phyloP scores from a whole-genome alignment of 2,888 invertebrate species.

The Sylvicola cinctus region DNA sequence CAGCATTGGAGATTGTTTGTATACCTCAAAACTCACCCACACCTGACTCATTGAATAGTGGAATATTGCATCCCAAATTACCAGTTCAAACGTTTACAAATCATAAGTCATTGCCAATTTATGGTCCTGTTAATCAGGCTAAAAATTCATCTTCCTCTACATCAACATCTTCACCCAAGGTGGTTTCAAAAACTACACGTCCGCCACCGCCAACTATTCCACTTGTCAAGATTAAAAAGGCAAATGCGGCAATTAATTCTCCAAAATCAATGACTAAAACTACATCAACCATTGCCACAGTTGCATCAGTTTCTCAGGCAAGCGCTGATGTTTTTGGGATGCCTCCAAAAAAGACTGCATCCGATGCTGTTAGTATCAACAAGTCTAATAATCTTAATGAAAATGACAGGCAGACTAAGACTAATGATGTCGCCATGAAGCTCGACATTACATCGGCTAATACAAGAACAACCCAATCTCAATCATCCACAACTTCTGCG shows the following conservation, averaged over 20 bases:
- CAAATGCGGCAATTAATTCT: slow-evolving; percentile 9
- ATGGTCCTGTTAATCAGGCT: no score
- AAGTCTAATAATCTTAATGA: neutral
- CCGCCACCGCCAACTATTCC: slow-evolving; percentile 33
- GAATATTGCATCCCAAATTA: slow-evolving; percentile 1
- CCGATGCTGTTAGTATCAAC: neutral
- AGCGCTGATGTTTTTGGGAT: slow-evolving; percentile 3
- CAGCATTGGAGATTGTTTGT: slow-evolving; percentile 18
- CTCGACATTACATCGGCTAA: slow-evolving; percentile 4
- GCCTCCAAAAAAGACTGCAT: no score
- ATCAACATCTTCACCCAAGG: slow-evolving; percentile 14
- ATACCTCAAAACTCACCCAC: slow-evolving; percentile 12
- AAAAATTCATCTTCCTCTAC: no score
- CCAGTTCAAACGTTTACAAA: slow-evolving; percentile 5
- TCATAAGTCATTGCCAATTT: slow-evolving; percentile 5
- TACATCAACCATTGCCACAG: neutral
- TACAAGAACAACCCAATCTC: neutral
- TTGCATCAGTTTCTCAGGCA: slow-evolving; percentile 9
- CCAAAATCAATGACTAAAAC: no score
- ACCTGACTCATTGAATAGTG: no score
- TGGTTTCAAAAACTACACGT: slow-evolving; percentile 11
- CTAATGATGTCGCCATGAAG: neutral
- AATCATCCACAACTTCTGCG: slow-evolving; percentile 3
- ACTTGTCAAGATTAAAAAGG: slow-evolving; percentile 27
- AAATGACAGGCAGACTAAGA: no score